Evolutionary conservation across 2,113 vertebrate species (phyloP).

Genomic region (Tupaia chinensis): DNA sequence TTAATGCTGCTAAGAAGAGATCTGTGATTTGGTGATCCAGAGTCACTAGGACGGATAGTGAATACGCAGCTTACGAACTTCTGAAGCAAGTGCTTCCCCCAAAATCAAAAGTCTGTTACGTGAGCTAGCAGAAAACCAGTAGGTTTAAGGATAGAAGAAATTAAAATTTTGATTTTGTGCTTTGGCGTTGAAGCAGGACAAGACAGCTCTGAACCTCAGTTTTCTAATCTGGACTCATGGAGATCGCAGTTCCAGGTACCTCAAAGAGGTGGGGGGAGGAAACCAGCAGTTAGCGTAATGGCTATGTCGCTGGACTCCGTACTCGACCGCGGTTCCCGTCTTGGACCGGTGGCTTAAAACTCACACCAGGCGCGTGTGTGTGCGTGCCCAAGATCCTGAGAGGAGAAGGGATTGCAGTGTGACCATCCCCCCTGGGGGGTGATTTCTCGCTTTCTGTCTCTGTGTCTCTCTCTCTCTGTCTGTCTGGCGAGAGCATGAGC

Average conservation of each 20-base stretch:
- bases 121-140: background rate
- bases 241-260: background rate
- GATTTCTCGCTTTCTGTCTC: too few species aligned
- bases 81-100: background rate
- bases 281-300: too few species aligned
- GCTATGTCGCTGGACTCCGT: too few species aligned
- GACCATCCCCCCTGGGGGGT: too few species aligned
- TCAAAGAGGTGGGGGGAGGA: background rate
- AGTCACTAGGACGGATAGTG: background rate
- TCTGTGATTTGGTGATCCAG: background rate
- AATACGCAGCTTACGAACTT: background rate
- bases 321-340: too few species aligned
- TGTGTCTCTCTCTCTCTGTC: too few species aligned
- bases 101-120: background rate
- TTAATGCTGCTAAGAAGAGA: conserved; percentile 55
- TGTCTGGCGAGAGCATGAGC: too few species aligned
- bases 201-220: background rate
- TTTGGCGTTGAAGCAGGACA: background rate
- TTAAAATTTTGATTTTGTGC: background rate
- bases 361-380: too few species aligned
- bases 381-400: too few species aligned
- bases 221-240: background rate
- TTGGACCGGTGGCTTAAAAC: too few species aligned
- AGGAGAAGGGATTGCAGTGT: too few species aligned
- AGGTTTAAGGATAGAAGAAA: background rate